Conservation (phyloP, 2,888 invertebrate genomes). For the Temnothorax ravouxi region DNA sequence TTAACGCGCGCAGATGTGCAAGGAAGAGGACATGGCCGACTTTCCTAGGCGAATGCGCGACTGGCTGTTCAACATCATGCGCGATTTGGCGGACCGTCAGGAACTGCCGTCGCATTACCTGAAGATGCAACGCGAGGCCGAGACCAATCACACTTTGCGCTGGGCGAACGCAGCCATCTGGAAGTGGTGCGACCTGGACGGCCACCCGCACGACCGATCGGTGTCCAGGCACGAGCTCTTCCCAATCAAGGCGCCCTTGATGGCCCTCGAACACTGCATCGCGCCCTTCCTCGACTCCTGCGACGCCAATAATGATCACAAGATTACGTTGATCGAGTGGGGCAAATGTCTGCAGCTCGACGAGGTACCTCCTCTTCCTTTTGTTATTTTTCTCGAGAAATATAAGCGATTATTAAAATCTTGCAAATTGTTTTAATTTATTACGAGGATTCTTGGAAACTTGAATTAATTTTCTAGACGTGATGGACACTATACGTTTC, state of each 20-base stretch:
- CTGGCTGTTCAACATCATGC: conserved; percentile 99
- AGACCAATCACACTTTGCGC: conserved; percentile 93
- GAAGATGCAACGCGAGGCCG: conserved; percentile 96
- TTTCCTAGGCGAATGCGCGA: conserved; percentile 99
- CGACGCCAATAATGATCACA: conserved; percentile 95
- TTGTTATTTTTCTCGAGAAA: not conserved
- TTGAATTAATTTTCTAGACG: not conserved
- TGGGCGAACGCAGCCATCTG: conserved; percentile 98
- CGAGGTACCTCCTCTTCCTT: conserved; percentile 88
- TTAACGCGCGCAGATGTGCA: conserved; percentile 89
- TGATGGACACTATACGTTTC: too few species aligned
- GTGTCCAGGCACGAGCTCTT: conserved; percentile 98
- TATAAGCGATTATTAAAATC: not conserved
- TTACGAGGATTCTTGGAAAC: not conserved
- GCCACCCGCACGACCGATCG: conserved; percentile 94
- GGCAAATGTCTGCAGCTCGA: conserved; percentile 94
- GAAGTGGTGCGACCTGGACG: conserved; percentile 99
- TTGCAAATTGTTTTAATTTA: not conserved
- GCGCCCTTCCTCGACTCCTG: conserved; percentile 97
- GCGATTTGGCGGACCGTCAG: conserved; percentile 95
- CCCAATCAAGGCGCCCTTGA: conserved; percentile 97
- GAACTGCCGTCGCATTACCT: conserved; percentile 94
- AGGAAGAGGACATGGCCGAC: conserved; percentile 95
- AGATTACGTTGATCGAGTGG: conserved; percentile 97
- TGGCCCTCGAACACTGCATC: conserved; percentile 99